Evolutionary conservation across 2,888 invertebrate genomes (phyloP), one percentile per base, ranked within the genome.

Genomic region (Trissonchulus sp.): DNA sequence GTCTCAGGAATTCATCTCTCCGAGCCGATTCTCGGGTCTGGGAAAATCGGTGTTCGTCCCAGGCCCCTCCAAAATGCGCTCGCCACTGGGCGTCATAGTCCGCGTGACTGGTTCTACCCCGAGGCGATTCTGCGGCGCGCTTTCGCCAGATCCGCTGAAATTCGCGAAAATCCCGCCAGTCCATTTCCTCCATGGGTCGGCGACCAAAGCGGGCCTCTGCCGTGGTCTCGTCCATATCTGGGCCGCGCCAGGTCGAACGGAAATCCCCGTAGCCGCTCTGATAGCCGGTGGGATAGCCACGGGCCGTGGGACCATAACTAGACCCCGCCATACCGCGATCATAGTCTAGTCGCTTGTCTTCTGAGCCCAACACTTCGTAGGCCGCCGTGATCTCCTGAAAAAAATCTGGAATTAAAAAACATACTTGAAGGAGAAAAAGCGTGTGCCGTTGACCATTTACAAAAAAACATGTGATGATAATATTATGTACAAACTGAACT

Each of bases 121-220:
- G 28, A 8, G 34, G 71, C 8, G 3, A n/a, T 8, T 69, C 71
- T 15, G 28, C 37, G 8, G 37, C 2, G 34, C 71, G 71, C 3
- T n/a, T 23, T 2, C 71, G 71, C 71, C 71, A 69, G 8, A 69
- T 69, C n/a, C 71, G 71, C 37, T 69, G 71, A 69, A 69, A 69
- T 34, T 69, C 71, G 3, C n/a, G 36, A 36, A 69, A 69, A n/a
- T 34, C 34, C 34, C 37, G 71, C 71, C 71, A 69, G 37, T 69
- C 34, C n/a, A 36, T 36, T n/a, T 69, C 36, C 28, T 69, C 71
- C 28, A 34, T 34, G n/a, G 28, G 37, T 15, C 31, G 31, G 35
- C 15, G 15, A 23, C 71, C 71, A 37, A 69, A 69, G n/a, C 37
- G 33, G 8, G 71, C 71, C 34, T 69, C 71, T n/a, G 71, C 34